Percentiles rank a stretch among this genome's conserved stretches.
Conservation (phyloP, 2,888 invertebrate species). For the Synanthedon tipuliformis region DNA sequence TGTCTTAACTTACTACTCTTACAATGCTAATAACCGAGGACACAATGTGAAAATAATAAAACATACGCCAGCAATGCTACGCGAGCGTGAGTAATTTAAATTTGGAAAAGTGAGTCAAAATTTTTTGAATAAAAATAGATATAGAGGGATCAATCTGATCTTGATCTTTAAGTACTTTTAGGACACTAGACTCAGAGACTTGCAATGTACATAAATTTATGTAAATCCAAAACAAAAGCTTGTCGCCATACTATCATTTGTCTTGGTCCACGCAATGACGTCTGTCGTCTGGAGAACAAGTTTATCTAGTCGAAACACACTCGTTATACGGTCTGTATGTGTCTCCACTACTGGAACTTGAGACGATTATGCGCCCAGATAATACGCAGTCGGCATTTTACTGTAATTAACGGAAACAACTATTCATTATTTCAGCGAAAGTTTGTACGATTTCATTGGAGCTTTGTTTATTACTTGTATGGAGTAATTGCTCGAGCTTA, state of each 20-base stretch:
- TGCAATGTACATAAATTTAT: neutral
- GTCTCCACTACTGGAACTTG: slow-evolving; percentile 28
- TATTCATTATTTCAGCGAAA: neutral
- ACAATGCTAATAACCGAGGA: too few species aligned
- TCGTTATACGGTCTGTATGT: slow-evolving; percentile 36
- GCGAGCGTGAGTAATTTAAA: too few species aligned
- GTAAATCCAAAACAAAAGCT: neutral
- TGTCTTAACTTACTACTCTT: too few species aligned
- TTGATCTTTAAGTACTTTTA: too few species aligned
- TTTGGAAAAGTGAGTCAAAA: too few species aligned
- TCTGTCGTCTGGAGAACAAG: slow-evolving; percentile 46
- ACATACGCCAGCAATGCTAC: too few species aligned
- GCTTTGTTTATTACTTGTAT: neutral
- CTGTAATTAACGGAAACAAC: neutral
- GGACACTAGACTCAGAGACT: too few species aligned
- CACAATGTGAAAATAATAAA: too few species aligned
- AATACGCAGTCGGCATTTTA: neutral
- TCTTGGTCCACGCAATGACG: slow-evolving; percentile 40
- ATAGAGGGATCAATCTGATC: too few species aligned
- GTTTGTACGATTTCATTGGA: neutral
- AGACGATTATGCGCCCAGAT: slow-evolving; percentile 10
- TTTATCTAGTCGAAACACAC: slow-evolving; percentile 35
- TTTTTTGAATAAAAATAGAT: too few species aligned
- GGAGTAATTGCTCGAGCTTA: neutral
- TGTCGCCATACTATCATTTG: slow-evolving; percentile 37